Evolutionary conservation across 2,888 invertebrate genomes (phyloP), one percentile per base, ranked within the genome.

Genomic region (Pseudoips prasinana): DNA sequence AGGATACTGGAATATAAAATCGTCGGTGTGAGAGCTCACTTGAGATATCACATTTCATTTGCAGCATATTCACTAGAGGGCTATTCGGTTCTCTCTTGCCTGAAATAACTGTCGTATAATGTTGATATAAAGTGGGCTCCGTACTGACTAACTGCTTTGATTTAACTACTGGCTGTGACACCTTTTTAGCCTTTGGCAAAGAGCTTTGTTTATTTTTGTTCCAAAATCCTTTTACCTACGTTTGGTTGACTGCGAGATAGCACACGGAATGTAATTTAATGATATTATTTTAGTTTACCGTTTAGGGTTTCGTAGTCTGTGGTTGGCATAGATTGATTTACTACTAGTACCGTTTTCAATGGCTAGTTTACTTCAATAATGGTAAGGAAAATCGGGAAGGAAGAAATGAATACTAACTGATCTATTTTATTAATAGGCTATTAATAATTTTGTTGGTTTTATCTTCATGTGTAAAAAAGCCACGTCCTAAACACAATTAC

Each of bases 31-130:
- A 24, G 29, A 36, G 29, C 25, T 40, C 33, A 28, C 56, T 37
- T 20, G 39, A 49, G 45, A 62, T 60, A 58, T 56, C 64, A 72
- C 66, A 74, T 74, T 76, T 77, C 71, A 73, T 64, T 66, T 57
- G 62, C 66, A 65, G 71, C 66, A 74, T 44, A 41, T 75, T 67
- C 79, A 68, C 70, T 66, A 38, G 74, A 75, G 75, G 54, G 73
- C 73, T 64, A 73, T 79, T 71, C 62, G 52, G 71, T 56, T 64
- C 64, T 68, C 66, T 66, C 69, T 56, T 64, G 69, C 54, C 73
- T 77, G 74, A 74, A 77, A 81, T 82, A 83, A 81, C 80, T 78
- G 83, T 80, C 82, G 70, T 73, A 75, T 73, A 75, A 73, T 67
- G 68, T 64, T 82, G 76, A 83, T 78, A 77, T 78, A 80, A 64